Percentiles rank a stretch among this genome's conserved stretches.
These are phyloP conservation scores for Listrodromus nycthemerus DNA, from an alignment of 2,888 invertebrate species.

Conservation along the genomic window DNA sequence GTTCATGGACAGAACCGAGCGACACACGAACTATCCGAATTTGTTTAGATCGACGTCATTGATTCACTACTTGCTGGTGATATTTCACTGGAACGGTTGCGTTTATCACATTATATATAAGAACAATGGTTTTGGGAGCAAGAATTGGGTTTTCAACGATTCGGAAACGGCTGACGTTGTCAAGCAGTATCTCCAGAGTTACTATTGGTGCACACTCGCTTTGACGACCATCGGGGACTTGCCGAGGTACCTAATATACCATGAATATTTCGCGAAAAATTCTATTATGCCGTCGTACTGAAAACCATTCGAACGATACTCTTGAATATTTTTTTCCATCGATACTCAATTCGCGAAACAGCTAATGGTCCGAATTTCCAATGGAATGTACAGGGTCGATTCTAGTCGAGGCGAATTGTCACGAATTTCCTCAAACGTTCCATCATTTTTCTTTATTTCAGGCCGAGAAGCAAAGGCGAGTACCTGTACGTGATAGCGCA, in stretches of 20 bases:
- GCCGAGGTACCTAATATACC: slow-evolving; percentile 77
- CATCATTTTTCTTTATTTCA: slow-evolving; percentile 68
- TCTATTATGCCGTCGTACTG: neutral
- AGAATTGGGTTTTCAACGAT: slow-evolving; percentile 96
- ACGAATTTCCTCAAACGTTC: slow-evolving; percentile 13
- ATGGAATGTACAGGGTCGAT: slow-evolving; percentile 1
- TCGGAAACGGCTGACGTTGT: slow-evolving; percentile 95
- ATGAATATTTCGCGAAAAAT: neutral
- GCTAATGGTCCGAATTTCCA: neutral
- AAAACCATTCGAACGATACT: neutral
- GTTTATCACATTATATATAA: slow-evolving; percentile 98
- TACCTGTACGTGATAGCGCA: slow-evolving; percentile 98
- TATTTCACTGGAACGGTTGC: slow-evolving; percentile 99
- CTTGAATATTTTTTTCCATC: neutral
- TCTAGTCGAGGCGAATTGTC: neutral
- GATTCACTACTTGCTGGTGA: slow-evolving; percentile 98
- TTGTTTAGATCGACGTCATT: slow-evolving; percentile 96
- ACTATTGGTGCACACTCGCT: slow-evolving; percentile 99
- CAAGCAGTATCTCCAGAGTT: slow-evolving; percentile 98
- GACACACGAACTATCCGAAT: slow-evolving; percentile 99
- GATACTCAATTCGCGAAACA: no score
- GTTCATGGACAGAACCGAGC: slow-evolving; percentile 98
- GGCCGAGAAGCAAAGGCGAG: slow-evolving; percentile 96
- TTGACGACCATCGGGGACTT: slow-evolving; percentile 95
- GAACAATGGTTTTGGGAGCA: slow-evolving; percentile 97